These are phyloP conservation scores for Conomelus anceps DNA, from an alignment of 2,888 invertebrate genomes.

Conservation along the genomic window DNA sequence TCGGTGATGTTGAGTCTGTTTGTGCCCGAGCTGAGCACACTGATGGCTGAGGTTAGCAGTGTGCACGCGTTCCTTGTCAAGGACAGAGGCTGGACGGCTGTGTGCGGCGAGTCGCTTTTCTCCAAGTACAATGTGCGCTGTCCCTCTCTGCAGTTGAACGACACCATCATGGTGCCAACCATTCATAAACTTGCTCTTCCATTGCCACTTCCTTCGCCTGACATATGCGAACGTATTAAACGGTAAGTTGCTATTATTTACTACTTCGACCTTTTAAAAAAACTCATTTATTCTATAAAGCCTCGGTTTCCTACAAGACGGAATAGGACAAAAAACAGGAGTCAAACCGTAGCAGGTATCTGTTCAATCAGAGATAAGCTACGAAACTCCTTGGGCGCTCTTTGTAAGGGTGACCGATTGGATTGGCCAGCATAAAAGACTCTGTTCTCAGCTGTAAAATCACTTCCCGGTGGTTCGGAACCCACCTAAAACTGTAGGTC, in stretches of 20 bases:
- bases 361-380: too few species aligned
- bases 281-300: too few species aligned
- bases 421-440: too few species aligned
- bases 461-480: too few species aligned
- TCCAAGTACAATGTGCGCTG: conserved; percentile 43
- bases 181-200: conserved; percentile 15
- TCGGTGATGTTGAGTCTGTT: background rate
- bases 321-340: too few species aligned
- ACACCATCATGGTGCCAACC: conserved; percentile 39
- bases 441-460: too few species aligned
- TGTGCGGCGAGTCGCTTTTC: conserved; percentile 40
- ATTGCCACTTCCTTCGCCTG: conserved; percentile 29
- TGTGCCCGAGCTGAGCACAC: conserved; percentile 22
- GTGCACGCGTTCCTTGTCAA: conserved; percentile 42
- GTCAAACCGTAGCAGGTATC: too few species aligned
- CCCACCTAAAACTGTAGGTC: too few species aligned
- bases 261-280: background rate
- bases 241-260: conserved; percentile 24
- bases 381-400: too few species aligned
- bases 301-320: too few species aligned
- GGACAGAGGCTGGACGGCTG: conserved; percentile 44
- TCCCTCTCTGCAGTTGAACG: conserved; percentile 40
- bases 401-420: too few species aligned
- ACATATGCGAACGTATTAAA: conserved; percentile 33
- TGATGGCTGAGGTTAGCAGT: conserved; percentile 38